Conservation (phyloP, 1,140 invertebrate species). For the Popillia japonica region DNA sequence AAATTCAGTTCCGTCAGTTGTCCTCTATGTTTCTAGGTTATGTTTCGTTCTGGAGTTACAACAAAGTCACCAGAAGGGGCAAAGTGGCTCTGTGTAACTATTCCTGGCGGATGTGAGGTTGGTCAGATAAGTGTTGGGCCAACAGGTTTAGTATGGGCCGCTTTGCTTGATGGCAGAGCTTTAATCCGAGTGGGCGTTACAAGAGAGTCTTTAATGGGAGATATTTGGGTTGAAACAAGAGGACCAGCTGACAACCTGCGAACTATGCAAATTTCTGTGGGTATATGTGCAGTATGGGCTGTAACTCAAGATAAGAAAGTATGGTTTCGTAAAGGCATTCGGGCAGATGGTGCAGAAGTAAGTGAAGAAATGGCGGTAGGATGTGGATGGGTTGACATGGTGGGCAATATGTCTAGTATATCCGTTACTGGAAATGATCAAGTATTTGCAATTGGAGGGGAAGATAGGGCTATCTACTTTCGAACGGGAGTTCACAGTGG, state of each 20-base stretch:
- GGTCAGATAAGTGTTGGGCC: conserved; percentile 84
- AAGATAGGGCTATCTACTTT: conserved; percentile 81
- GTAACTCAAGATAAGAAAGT: conserved; percentile 78
- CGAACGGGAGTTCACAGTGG: conserved; percentile 77
- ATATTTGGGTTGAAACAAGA: conserved; percentile 82
- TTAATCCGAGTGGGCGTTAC: conserved; percentile 74
- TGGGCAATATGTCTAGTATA: conserved; percentile 81
- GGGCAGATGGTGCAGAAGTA: conserved; percentile 72
- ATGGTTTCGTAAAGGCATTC: conserved; percentile 75
- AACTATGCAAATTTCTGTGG: conserved; percentile 82
- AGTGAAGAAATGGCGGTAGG: conserved; percentile 78
- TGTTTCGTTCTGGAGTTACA: conserved; percentile 83
- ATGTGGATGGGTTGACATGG: conserved; percentile 84
- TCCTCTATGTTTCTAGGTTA: conserved; percentile 66
- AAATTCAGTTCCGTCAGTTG: conserved; percentile 67
- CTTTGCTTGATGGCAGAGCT: conserved; percentile 81
- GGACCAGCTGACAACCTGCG: conserved; percentile 74
- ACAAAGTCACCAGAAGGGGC: conserved; percentile 83
- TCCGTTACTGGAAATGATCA: conserved; percentile 89
- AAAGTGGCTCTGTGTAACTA: conserved; percentile 80
- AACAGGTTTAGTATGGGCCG: conserved; percentile 84
- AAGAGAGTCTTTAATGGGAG: conserved; percentile 64
- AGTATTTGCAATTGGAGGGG: conserved; percentile 74
- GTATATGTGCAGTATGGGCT: conserved; percentile 87
- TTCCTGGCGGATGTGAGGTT: conserved; percentile 79